phyloP scores from a whole-genome alignment of 1,140 invertebrate genomes.

The Coenobita brevimanus region DNA sequence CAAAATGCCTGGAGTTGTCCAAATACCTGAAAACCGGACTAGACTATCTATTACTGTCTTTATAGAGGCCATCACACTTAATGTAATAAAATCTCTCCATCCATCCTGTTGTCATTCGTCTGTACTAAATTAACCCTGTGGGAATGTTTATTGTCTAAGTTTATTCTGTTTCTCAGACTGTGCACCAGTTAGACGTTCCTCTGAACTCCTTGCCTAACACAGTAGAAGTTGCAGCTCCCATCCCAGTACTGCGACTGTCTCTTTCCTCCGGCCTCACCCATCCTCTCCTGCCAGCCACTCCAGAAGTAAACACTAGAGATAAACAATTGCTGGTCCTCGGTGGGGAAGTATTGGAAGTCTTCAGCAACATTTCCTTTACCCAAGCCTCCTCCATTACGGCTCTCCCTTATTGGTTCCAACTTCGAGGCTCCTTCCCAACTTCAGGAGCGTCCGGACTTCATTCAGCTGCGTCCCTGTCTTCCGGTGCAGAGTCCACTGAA shows the following conservation, averaged over 20 bases:
- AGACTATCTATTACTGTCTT: too few relatives aligned
- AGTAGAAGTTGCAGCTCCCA: neutral
- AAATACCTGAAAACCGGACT: too few relatives aligned
- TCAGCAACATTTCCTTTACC: neutral
- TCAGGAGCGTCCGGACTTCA: neutral
- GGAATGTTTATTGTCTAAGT: too few relatives aligned
- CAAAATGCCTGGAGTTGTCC: too few relatives aligned
- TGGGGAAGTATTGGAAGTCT: slow-evolving; percentile 20
- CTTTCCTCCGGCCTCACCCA: neutral
- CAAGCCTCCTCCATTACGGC: slow-evolving; percentile 2
- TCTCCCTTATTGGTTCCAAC: slow-evolving; percentile 53
- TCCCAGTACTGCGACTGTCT: slow-evolving; percentile 29
- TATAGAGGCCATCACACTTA: too few relatives aligned
- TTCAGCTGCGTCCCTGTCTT: neutral
- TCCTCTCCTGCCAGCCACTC: neutral
- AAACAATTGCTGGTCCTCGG: slow-evolving; percentile 12
- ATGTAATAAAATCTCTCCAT: too few relatives aligned
- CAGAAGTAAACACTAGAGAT: neutral
- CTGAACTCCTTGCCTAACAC: slow-evolving; percentile 32
- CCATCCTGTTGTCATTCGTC: too few relatives aligned
- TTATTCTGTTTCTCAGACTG: slow-evolving; percentile 43
- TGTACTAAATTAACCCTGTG: too few relatives aligned
- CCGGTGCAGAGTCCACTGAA: neutral
- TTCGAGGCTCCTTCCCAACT: slow-evolving; percentile 3
- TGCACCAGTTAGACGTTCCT: slow-evolving; percentile 47